Conservation (phyloP, 2,113 vertebrate species). For the Malurus cyaneus region DNA sequence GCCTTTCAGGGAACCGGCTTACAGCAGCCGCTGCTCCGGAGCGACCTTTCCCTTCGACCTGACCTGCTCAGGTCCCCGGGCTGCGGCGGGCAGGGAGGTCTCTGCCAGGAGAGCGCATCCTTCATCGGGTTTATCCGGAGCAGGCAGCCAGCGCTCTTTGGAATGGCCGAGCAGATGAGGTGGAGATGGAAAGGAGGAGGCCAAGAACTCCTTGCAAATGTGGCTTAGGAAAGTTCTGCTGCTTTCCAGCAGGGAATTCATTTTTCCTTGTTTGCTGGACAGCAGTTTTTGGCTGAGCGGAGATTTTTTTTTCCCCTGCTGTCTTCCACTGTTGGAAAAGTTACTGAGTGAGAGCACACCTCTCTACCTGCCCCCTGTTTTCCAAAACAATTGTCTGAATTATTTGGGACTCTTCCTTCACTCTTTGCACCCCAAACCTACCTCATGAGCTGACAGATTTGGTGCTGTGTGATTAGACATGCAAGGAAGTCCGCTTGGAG, state of each 20-base stretch:
- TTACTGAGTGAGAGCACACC: neutral
- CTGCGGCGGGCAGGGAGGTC: neutral
- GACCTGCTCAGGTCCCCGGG: neutral
- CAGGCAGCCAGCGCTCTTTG: neutral
- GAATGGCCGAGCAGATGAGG: neutral
- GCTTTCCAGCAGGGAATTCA: neutral
- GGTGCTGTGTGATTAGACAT: conserved; percentile 51
- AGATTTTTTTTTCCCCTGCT: neutral
- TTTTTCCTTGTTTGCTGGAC: conserved; percentile 51
- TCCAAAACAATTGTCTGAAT: neutral
- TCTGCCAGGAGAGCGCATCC: neutral
- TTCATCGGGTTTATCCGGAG: neutral
- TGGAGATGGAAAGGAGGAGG: conserved; percentile 3
- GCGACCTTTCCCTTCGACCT: conserved; percentile 12
- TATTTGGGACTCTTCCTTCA: neutral
- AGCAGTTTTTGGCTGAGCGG: neutral
- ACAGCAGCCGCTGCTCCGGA: neutral
- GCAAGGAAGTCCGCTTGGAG: conserved; percentile 70
- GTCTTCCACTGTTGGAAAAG: neutral
- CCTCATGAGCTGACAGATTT: neutral
- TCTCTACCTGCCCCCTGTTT: neutral
- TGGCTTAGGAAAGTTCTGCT: conserved; percentile 36
- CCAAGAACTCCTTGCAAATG: neutral
- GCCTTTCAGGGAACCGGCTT: conserved; percentile 24
- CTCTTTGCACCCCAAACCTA: neutral